Base-by-base conservation (phyloP, 2,797 vertebrate species). In the Acipenser oxyrinchus region DNA sequence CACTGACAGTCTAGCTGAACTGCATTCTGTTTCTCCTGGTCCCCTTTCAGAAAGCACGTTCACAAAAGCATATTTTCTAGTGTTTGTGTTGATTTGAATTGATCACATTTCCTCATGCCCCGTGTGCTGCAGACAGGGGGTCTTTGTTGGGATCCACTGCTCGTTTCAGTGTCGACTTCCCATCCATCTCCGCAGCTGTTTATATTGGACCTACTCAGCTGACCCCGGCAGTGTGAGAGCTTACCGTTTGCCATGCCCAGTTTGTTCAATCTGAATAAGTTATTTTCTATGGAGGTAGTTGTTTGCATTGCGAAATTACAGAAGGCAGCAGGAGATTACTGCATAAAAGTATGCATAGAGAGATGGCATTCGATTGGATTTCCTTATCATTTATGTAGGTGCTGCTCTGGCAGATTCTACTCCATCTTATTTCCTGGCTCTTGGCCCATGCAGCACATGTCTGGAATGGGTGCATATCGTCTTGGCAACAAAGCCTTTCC, bases 241-340 rank as follows among this genome's bases (percentile, higher is more conserved):
- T 48, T 48, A 4, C 18, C 5, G 10, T 10, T 65, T 48, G 51
- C 51, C 51, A 57, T n/a, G 52, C 12, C 10, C 23, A 13, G 64
- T 57, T 57, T 55, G 52, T 53, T 57, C 49, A 49, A 4, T 48
- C 23, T 57, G 64, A 65, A 57, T 13, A 48, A 18, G 51, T 10
- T 57, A 10, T 50, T 51, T 60, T 23, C 10, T 13, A 10, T 48
- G 8, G 12, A 10, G 10, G 8, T 10, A 8, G 23, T 48, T 49
- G 11, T 57, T 48, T 66, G 7, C 23, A 57, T 49, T 10, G 48
- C 15, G 10, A 59, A 66, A 66, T 58, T 10, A 13, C 55, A 58
- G 1, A n/a, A 58, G 15, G n/a, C 23, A 65, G 53, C 59, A 57
- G 52, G 52, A 66, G 59, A 58, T 66, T 9, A 23, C 65, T 66